A percentile compares a stretch with the other conserved stretches of the same genome.
phyloP scores from a whole-genome alignment of 2,888 invertebrate species.

The Listrodromus nycthemerus region DNA sequence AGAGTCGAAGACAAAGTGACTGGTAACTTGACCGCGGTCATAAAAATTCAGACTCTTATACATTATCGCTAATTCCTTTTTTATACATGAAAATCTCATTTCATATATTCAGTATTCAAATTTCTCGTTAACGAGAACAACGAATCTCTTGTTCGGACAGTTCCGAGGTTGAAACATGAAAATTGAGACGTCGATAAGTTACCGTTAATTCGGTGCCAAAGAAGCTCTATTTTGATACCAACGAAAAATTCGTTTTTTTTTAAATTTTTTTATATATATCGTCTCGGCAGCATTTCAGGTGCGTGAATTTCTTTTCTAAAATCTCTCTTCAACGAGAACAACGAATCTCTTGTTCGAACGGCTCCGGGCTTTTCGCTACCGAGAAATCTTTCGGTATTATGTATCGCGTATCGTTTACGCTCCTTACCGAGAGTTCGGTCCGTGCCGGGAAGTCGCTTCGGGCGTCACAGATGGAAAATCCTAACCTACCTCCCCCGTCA shows the following conservation, averaged over 20 bases:
- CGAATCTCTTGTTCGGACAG: too few species aligned
- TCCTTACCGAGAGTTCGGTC: slow-evolving; percentile 20
- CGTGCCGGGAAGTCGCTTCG: neutral
- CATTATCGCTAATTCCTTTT: neutral
- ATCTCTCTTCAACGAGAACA: slow-evolving; percentile 33
- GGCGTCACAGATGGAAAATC: slow-evolving; percentile 43
- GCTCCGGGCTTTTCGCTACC: slow-evolving; percentile 19
- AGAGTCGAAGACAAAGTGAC: slow-evolving; percentile 19
- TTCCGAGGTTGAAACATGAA: too few species aligned
- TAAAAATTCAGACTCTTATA: neutral
- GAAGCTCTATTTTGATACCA: too few species aligned
- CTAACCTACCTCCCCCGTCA: slow-evolving; percentile 29
- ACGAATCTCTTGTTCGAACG: slow-evolving; percentile 47
- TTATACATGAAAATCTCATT: too few species aligned
- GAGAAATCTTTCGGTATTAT: slow-evolving; percentile 52
- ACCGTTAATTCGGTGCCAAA: neutral
- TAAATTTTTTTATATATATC: neutral
- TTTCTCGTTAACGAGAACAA: too few species aligned
- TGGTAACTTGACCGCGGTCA: neutral
- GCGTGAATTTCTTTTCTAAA: slow-evolving; percentile 16
- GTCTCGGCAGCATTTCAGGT: slow-evolving; percentile 32
- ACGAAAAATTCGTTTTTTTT: too few species aligned
- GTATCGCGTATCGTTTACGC: slow-evolving; percentile 58
- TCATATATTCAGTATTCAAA: neutral
- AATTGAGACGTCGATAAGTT: too few species aligned